Conservation (phyloP, 2,888 invertebrate species). For the Drosophila prolongata region DNA sequence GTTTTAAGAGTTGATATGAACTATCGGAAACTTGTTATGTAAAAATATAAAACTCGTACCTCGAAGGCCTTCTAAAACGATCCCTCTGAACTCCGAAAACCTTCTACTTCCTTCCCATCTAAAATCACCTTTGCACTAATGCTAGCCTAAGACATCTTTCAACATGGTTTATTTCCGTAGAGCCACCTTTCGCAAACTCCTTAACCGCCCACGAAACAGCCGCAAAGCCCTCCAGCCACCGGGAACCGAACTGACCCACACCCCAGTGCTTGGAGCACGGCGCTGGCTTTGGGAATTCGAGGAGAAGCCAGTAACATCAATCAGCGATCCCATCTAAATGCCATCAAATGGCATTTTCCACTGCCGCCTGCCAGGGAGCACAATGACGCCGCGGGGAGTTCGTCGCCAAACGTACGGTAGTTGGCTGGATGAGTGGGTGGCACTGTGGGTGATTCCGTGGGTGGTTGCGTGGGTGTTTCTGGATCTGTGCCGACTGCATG, state of each 20-base stretch:
- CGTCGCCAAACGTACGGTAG: slow-evolving; percentile 14
- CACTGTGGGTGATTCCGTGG: neutral
- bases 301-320: slow-evolving; percentile 43
- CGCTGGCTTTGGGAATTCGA: slow-evolving; percentile 35
- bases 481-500: slow-evolving; percentile 20
- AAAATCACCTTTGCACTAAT: neutral
- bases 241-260: slow-evolving; percentile 8
- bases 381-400: slow-evolving; percentile 72
- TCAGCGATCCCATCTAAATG: slow-evolving; percentile 54
- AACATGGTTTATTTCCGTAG: neutral
- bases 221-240: neutral
- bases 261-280: slow-evolving; percentile 21
- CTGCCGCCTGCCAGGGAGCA: slow-evolving; percentile 54
- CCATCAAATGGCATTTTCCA: slow-evolving; percentile 65
- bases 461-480: slow-evolving; percentile 4
- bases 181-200: slow-evolving; percentile 15
- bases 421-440: neutral
- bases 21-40: too few relatives aligned
- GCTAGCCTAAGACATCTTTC: slow-evolving; percentile 1
- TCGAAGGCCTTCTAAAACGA: neutral
- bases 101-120: neutral
- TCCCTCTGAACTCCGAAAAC: neutral
- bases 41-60: neutral
- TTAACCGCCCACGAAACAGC: slow-evolving; percentile 10
- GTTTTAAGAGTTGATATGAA: too few relatives aligned